Conservation (phyloP, 2,113 vertebrate genomes). For the Vidua chalybeata region DNA sequence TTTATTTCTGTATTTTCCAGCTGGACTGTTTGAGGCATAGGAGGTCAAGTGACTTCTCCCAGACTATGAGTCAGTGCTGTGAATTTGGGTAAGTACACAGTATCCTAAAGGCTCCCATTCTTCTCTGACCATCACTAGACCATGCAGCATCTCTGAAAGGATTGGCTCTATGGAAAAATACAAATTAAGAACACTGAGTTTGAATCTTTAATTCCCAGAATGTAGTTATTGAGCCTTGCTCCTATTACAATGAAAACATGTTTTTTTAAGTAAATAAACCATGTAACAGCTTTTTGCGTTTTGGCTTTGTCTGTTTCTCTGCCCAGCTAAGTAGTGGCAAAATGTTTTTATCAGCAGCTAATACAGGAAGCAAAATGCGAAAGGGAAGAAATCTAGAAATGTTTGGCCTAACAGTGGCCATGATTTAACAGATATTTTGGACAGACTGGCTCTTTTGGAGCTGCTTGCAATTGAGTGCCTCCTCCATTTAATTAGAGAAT, state of each 20-base stretch:
- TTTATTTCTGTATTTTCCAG: conserved; percentile 54
- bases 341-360: neutral
- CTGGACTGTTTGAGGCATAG: conserved; percentile 44
- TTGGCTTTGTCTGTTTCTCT: conserved; percentile 21
- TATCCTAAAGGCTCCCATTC: neutral
- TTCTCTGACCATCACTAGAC: conserved; percentile 37
- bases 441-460: neutral
- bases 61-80: conserved; percentile 48
- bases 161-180: conserved; percentile 30
- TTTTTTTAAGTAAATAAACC: conserved; percentile 42
- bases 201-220: conserved; percentile 36
- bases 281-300: neutral
- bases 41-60: conserved; percentile 52
- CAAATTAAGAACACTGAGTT: conserved; percentile 3
- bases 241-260: conserved; percentile 47
- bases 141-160: conserved; percentile 40
- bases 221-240: conserved; percentile 52
- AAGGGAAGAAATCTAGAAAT: neutral
- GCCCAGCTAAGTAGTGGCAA: neutral
- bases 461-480: neutral
- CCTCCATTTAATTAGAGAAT: neutral
- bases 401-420: neutral
- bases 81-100: conserved; percentile 27
- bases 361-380: neutral
- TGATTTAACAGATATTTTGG: neutral